Conservation (phyloP, 2,113 vertebrate genomes). For the Pontoporia blainvillei region DNA sequence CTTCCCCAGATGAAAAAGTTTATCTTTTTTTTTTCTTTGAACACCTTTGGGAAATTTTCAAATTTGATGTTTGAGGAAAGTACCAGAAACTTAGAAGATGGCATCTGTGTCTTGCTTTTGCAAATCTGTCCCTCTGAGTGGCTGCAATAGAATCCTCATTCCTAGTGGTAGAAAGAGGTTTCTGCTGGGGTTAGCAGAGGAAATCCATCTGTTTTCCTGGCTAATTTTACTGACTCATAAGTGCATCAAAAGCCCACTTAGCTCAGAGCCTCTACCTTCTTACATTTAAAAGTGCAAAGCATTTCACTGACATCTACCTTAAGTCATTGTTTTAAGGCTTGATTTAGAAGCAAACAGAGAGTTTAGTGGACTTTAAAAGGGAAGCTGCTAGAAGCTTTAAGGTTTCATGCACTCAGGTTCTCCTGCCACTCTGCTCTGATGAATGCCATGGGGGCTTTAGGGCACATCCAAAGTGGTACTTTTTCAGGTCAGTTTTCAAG, state of each 20-base stretch:
- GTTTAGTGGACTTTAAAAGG: not conserved
- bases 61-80: too few species aligned
- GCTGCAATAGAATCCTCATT: not conserved
- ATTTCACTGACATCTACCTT: conserved; percentile 19
- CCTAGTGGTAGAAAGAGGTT: not conserved
- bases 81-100: not conserved
- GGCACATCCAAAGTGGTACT: not conserved
- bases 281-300: conserved; percentile 25
- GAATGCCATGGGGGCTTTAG: not conserved
- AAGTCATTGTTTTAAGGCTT: conserved; percentile 28
- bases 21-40: conserved; percentile 11
- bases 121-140: not conserved
- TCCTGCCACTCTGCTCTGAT: not conserved
- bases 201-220: conserved; percentile 1
- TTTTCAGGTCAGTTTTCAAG: conserved; percentile 23
- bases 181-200: not conserved
- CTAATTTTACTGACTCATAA: conserved; percentile 24
- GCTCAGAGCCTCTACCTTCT: not conserved
- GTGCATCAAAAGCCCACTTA: not conserved
- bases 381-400: not conserved
- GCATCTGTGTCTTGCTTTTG: not conserved
- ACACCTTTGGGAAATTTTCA: too few species aligned
- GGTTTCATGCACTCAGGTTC: not conserved
- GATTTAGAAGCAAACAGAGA: conserved; percentile 29
- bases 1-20: not conserved